A percentile compares a stretch with the other conserved stretches of the same genome.
phyloP scores from a whole-genome alignment of 2,113 vertebrate genomes.

The Alligator mississippiensis region DNA sequence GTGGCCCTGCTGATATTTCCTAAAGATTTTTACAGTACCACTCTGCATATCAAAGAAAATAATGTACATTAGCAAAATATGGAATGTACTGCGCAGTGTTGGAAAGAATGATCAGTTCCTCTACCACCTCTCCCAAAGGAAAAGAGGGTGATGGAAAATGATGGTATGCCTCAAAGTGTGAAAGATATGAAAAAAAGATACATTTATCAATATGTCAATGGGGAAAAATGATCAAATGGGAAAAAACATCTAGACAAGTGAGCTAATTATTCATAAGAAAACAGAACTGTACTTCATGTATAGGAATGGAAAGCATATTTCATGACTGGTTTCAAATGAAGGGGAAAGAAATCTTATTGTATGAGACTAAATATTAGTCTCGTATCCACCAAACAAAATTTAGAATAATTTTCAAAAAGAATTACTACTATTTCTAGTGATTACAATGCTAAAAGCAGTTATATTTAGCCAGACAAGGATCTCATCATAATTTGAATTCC shows the following conservation, averaged over 20 bases:
- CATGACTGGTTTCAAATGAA: conserved; percentile 69
- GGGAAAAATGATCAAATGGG: neutral
- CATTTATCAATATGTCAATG: conserved; percentile 40
- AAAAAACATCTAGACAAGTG: conserved; percentile 51
- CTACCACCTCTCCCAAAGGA: neutral
- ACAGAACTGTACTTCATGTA: neutral
- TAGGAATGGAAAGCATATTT: conserved; percentile 23
- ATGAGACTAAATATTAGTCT: conserved; percentile 65
- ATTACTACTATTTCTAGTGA: conserved; percentile 68
- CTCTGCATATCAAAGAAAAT: neutral
- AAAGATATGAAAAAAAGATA: conserved; percentile 21
- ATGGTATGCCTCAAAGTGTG: neutral
- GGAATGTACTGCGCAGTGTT: neutral
- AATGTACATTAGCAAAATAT: neutral
- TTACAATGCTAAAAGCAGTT: conserved; percentile 61
- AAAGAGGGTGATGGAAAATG: neutral
- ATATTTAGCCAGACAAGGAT: conserved; percentile 62
- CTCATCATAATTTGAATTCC: conserved; percentile 68
- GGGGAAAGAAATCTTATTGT: conserved; percentile 56
- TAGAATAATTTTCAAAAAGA: conserved; percentile 69
- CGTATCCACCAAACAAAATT: conserved; percentile 47
- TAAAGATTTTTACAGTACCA: too few relatives aligned
- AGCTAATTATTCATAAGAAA: conserved; percentile 39
- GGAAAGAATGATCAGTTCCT: neutral
- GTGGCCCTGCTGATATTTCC: too few relatives aligned